Percentiles rank a stretch among this genome's conserved stretches.
Evolutionary conservation across 2,888 invertebrate genomes (phyloP).

Genomic region (Plebejus argus): DNA sequence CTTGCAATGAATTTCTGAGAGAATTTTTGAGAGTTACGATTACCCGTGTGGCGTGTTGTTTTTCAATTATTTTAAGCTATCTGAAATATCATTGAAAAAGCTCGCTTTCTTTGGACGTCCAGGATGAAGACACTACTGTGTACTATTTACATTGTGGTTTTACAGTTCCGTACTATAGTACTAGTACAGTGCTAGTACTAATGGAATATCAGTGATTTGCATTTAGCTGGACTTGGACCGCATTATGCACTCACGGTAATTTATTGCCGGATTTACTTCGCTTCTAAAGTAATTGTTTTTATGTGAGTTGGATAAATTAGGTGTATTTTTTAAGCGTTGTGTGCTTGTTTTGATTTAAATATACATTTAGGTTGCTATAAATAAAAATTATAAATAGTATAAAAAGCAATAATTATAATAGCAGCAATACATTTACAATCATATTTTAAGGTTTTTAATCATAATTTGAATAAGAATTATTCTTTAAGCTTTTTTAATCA

Average conservation of each 20-base stretch:
- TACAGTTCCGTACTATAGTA: constrained; percentile 37
- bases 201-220: constrained; percentile 81
- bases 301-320: background rate
- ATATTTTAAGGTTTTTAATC: no score
- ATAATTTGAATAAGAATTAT: no score
- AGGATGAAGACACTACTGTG: background rate
- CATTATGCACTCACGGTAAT: constrained; percentile 46
- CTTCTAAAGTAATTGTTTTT: constrained; percentile 18
- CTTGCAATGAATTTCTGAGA: no score
- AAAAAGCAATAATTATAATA: no score
- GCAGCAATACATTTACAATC: no score
- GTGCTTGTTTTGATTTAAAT: background rate
- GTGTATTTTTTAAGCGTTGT: background rate
- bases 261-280: background rate
- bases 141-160: background rate
- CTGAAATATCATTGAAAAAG: no score
- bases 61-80: no score
- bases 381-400: no score
- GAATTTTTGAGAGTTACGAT: no score
- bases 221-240: constrained; percentile 69
- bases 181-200: constrained; percentile 52
- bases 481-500: no score
- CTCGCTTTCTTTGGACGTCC: no score
- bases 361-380: background rate
- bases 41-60: no score